phyloP scores from a whole-genome alignment of 2,797 vertebrate species.

The Dendrocincla tyrannina region DNA sequence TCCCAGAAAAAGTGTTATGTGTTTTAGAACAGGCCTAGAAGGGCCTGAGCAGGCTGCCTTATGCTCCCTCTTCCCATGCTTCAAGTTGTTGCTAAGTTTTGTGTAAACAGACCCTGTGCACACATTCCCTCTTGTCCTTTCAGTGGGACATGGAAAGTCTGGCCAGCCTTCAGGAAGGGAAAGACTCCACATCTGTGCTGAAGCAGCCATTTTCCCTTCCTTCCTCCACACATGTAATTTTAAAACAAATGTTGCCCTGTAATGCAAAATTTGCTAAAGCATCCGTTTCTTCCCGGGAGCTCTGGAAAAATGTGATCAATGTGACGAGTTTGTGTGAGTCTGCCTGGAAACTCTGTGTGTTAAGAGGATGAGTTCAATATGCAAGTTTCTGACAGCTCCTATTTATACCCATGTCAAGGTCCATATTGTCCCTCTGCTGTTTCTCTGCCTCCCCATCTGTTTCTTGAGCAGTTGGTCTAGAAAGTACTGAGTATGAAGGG shows the following conservation, averaged over 20 bases:
- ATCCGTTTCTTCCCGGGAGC: slow-evolving; percentile 22
- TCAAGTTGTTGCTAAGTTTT: not conserved
- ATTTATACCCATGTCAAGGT: not conserved
- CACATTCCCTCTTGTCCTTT: not conserved
- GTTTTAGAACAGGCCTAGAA: not conserved
- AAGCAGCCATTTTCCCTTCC: not conserved
- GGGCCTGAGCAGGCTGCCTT: not conserved
- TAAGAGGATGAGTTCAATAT: not conserved
- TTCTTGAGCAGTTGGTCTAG: not conserved
- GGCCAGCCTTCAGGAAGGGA: not conserved
- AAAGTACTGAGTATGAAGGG: not conserved
- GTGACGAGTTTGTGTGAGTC: not conserved
- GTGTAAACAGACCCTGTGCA: not conserved
- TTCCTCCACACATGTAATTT: not conserved
- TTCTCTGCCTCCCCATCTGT: not conserved
- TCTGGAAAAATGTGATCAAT: not conserved
- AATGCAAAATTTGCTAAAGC: slow-evolving; percentile 11
- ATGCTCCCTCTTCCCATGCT: not conserved
- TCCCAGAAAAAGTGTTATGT: not conserved
- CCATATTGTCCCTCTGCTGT: not conserved
- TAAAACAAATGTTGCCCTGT: not conserved
- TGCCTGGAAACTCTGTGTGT: slow-evolving; percentile 15
- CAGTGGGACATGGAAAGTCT: not conserved
- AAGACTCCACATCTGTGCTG: not conserved
- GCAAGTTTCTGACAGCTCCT: not conserved